Base-by-base conservation (phyloP, 2,113 vertebrate genomes). In the Tretioscincus oriximinensis region DNA sequence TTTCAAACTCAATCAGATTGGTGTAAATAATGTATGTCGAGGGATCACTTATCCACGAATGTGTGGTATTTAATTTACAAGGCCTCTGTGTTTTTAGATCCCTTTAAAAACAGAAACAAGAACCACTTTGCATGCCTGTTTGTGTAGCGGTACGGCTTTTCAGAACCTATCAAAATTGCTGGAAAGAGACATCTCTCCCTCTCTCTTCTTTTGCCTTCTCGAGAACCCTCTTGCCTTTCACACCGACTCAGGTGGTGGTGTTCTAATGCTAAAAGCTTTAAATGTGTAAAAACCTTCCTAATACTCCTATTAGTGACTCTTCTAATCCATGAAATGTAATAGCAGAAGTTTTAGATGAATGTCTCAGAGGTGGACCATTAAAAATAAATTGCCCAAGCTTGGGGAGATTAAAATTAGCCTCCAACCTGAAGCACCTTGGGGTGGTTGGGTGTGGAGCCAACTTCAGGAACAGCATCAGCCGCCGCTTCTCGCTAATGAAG, bases 301-400 rank as follows among this genome's bases (percentile, higher is more conserved):
- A 93, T 91, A 86, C 89, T 90, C 91, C 90, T 91, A 87, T 90
- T 91, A 90, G 84, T 89, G 90, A 90, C 85, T 91, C 89, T 89
- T 92, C 93, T 87, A 93, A 93, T 92, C 90, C 91, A 92, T 92
- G 89, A 92, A 90, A 81, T 84, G 88, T 90, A 95, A 91, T 92
- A 86, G 90, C 85, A 87, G 78, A 88, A 86, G 86, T 88, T 92
- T 85, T 86, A 86, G 49, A 89, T 92, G 88, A 91, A 87, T 84
- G 92, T 93, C 93, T 94, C 92, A 89, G 93, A 94, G 93, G 93
- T 93, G 90, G 92, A 91, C 93, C 91, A 90, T 90, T 92, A 90
- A 93, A 94, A 93, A 93, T 95, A 94, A 94, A 94, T 94, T 89
- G 91, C 66, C 2, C 89, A 87, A 86, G 88, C 90, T 93, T 91